Evolutionary conservation across 1,140 invertebrate genomes (phyloP).

Genomic region (Drosophila aff.): DNA sequence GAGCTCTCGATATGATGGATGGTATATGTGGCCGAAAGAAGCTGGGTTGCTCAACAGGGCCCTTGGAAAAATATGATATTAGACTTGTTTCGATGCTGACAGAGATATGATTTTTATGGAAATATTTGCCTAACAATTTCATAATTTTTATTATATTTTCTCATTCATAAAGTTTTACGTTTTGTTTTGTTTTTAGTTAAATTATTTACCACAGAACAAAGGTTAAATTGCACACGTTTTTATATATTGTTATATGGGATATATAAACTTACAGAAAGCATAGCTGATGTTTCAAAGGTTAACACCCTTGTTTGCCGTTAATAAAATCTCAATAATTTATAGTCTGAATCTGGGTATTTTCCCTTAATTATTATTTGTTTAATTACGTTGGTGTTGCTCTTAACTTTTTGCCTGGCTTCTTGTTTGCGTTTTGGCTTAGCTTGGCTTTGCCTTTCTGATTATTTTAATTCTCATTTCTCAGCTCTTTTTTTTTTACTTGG

Average conservation of each 20-base stretch:
- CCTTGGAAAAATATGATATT: neutral
- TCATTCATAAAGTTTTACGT: neutral
- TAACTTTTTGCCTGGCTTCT: slow-evolving; percentile 11
- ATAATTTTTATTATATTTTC: neutral
- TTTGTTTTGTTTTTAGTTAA: neutral
- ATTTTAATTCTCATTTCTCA: slow-evolving; percentile 25
- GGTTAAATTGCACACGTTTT: neutral
- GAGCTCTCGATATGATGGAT: neutral
- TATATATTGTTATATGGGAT: neutral
- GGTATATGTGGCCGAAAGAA: neutral
- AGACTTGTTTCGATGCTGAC: neutral
- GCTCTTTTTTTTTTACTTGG: slow-evolving; percentile 25
- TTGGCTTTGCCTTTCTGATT: slow-evolving; percentile 36
- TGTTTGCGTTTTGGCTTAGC: slow-evolving; percentile 46
- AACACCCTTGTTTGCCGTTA: neutral
- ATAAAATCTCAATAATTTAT: slow-evolving; percentile 19
- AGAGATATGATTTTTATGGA: neutral
- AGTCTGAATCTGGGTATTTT: slow-evolving; percentile 23
- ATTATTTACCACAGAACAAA: neutral
- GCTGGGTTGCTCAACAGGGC: slow-evolving; percentile 1
- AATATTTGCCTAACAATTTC: neutral
- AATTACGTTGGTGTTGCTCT: slow-evolving; percentile 12
- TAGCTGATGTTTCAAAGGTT: neutral
- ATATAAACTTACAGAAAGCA: neutral
- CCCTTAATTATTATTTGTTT: slow-evolving; percentile 47